phyloP scores from a whole-genome alignment of 2,113 vertebrate species.

The Bothrops jararaca region DNA sequence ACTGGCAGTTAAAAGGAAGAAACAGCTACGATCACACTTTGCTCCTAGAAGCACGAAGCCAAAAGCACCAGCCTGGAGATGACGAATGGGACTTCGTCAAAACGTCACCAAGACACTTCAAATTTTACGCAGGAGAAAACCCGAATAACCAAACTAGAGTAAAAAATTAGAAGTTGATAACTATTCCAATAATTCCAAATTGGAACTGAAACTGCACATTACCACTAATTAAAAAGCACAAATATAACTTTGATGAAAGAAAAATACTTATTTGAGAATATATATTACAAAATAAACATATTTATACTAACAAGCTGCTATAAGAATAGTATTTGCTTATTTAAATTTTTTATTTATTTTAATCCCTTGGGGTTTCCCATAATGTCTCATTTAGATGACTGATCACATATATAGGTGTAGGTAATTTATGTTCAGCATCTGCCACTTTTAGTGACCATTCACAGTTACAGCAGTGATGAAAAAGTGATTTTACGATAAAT shows the following conservation, averaged over 20 bases:
- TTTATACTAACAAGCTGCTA: too few relatives aligned
- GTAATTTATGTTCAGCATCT: background rate
- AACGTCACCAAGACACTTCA: too few relatives aligned
- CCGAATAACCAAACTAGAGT: background rate
- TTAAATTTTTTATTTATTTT: background rate
- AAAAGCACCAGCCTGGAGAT: too few relatives aligned
- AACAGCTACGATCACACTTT: too few relatives aligned
- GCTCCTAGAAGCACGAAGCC: too few relatives aligned
- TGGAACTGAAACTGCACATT: background rate
- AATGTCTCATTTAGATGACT: background rate
- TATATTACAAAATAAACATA: too few relatives aligned
- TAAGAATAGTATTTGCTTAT: background rate
- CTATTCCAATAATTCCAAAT: background rate
- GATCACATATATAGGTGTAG: background rate
- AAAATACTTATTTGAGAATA: too few relatives aligned
- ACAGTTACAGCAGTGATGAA: background rate
- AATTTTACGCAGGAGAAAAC: too few relatives aligned
- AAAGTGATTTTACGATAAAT: background rate
- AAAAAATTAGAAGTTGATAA: conserved; percentile 11
- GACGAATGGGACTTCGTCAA: too few relatives aligned
- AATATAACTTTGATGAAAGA: too few relatives aligned
- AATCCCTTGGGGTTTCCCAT: too few relatives aligned
- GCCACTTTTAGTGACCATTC: background rate
- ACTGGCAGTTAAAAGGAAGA: too few relatives aligned
- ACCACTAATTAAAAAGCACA: background rate